phyloP scores from a whole-genome alignment of 2,113 vertebrate genomes.

The Dolichotis patagonum region DNA sequence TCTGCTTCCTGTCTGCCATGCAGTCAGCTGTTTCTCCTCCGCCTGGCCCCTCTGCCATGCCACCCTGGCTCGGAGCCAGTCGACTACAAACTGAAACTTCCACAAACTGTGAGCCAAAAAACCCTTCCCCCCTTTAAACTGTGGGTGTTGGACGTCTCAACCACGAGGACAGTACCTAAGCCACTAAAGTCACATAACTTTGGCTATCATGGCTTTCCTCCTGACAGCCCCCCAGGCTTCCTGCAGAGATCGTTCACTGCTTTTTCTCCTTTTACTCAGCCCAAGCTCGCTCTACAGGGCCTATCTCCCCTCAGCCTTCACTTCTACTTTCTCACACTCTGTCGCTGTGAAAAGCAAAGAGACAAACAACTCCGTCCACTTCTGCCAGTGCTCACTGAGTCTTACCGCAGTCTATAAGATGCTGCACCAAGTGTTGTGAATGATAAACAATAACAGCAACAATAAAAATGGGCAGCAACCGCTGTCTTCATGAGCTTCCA shows the following conservation, averaged over 20 bases:
- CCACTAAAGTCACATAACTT: background rate
- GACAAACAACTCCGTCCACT: background rate
- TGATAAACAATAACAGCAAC: background rate
- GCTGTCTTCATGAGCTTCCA: background rate
- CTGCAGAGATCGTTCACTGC: background rate
- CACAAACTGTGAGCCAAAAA: background rate
- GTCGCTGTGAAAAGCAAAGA: background rate
- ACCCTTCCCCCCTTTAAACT: background rate
- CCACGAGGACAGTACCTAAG: background rate
- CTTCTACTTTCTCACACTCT: background rate
- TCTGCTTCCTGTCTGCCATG: background rate
- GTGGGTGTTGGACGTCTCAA: background rate
- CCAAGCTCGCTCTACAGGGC: background rate
- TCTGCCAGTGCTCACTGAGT: background rate
- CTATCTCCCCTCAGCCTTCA: background rate
- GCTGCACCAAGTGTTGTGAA: background rate
- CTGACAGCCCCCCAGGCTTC: background rate
- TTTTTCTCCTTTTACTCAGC: background rate
- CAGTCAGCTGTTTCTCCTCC: background rate
- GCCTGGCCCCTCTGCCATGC: background rate
- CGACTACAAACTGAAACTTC: background rate
- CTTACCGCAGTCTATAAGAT: background rate
- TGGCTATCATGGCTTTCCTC: background rate
- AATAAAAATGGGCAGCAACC: background rate
- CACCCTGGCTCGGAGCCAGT: background rate